phyloP scores from a whole-genome alignment of 2,797 vertebrate genomes.

The Anguilla megastoma region DNA sequence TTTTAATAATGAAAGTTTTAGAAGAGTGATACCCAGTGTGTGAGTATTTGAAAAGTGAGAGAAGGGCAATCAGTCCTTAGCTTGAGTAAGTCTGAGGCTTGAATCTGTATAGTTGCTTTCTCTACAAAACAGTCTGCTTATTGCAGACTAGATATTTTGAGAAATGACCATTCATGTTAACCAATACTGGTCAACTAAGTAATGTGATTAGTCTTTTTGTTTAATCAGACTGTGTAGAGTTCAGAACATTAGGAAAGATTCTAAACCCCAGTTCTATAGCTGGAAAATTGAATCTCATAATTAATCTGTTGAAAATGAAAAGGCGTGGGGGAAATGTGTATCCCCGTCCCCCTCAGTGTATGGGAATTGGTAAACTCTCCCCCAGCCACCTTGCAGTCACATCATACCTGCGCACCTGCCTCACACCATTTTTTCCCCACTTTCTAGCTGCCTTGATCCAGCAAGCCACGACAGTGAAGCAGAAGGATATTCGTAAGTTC shows the following conservation, averaged over 20 bases:
- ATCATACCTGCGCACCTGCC: neutral
- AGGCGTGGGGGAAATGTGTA: neutral
- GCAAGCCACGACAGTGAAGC: constrained; percentile 60
- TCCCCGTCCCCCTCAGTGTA: neutral
- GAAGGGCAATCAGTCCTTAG: neutral
- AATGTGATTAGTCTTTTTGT: neutral
- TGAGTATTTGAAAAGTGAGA: neutral
- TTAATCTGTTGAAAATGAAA: neutral
- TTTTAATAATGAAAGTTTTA: neutral
- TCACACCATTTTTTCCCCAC: neutral
- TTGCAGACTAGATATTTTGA: neutral
- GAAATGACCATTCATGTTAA: neutral
- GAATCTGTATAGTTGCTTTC: neutral
- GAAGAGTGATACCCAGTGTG: neutral
- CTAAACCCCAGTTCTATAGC: neutral
- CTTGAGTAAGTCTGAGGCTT: neutral
- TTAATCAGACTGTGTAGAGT: neutral
- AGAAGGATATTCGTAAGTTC: constrained; percentile 67
- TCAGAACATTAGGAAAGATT: neutral
- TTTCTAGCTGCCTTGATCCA: constrained; percentile 61
- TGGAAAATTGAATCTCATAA: neutral
- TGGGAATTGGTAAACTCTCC: neutral
- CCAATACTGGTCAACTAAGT: neutral
- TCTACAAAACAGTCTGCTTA: neutral
- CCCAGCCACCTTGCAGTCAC: constrained; percentile 16